These are phyloP conservation scores for Ciconia boyciana DNA, from an alignment of 2,113 vertebrate species.

Conservation along the genomic window DNA sequence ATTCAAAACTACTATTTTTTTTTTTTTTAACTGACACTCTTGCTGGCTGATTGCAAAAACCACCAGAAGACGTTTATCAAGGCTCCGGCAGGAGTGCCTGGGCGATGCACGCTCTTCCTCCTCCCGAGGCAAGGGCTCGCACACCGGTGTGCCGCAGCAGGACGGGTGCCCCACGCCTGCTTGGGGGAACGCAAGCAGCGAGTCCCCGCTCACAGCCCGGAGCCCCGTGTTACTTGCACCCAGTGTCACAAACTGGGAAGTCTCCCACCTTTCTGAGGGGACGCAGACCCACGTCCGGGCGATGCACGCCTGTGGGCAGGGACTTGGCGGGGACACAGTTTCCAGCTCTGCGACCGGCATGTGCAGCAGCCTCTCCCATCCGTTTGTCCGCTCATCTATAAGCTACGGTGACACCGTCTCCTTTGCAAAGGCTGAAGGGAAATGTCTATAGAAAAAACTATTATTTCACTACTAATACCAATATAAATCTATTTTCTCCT, in stretches of 20 bases:
- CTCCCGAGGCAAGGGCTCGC: background rate
- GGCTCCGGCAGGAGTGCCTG: background rate
- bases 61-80: background rate
- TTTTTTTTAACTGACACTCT: background rate
- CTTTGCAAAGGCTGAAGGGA: background rate
- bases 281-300: fast-evolving
- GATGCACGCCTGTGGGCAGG: background rate
- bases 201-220: fast-evolving
- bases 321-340: background rate
- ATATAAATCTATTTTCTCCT: background rate
- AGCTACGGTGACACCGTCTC: fast-evolving
- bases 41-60: background rate
- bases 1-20: background rate
- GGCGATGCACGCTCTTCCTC: fast-evolving
- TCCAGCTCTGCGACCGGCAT: background rate
- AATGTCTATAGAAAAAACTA: fast-evolving
- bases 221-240: fast-evolving
- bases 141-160: fast-evolving
- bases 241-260: fast-evolving
- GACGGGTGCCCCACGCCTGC: fast-evolving
- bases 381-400: background rate
- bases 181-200: background rate
- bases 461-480: background rate
- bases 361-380: fast-evolving
- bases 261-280: background rate